Evolutionary conservation across 1,140 invertebrate species (phyloP), one percentile per base, ranked within the genome.

Genomic region (Drosophila ercepeae): DNA sequence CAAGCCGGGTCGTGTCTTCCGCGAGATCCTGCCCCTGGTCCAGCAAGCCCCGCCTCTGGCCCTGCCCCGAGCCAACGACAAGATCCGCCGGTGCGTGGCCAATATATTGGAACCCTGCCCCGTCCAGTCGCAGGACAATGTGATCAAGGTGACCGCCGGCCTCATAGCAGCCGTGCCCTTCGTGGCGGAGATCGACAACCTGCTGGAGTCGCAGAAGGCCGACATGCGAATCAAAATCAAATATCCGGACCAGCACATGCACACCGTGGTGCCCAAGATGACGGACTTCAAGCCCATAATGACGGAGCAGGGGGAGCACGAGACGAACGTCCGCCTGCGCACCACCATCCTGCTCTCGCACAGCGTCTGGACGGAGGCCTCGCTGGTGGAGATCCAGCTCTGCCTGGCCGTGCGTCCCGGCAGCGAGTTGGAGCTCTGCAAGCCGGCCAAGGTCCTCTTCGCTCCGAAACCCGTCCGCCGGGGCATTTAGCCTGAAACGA

Each of bases 61-160:
- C 41, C 93, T 94, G 72, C 95, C 95, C 1, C 92, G 92, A 48
- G 94, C 94, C 3, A 95, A 95, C 74, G 92, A 93, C 9, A 92
- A 95, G 93, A 95, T 96, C 25, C 92, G 93, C 44, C 95, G 96
- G 93, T 97, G 96, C 77, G 94, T 93, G 23, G 97, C 97, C 14
- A 93, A 93, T 1, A 97, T 99, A 48, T 92, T 96, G 48, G 97
- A 98, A 86, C 98, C 98, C 7, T 94, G 94, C 61, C 95, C 94
- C 3, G 94, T 96, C 77, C 94, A 94, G 13, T 88, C 89, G 13
- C 93, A 93, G 65, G 98, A 99, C 90, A 95, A 94, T 51, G 95
- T 97, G 5, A 91, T 98, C n/a, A 98, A 98, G 91, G 98, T 99
- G 86, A 97, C 97, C 14, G 97, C 98, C 0, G 98, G 98, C 0